Evolutionary conservation across 2,113 vertebrate species (phyloP).

Genomic region (Hirundichthys speculiger): DNA sequence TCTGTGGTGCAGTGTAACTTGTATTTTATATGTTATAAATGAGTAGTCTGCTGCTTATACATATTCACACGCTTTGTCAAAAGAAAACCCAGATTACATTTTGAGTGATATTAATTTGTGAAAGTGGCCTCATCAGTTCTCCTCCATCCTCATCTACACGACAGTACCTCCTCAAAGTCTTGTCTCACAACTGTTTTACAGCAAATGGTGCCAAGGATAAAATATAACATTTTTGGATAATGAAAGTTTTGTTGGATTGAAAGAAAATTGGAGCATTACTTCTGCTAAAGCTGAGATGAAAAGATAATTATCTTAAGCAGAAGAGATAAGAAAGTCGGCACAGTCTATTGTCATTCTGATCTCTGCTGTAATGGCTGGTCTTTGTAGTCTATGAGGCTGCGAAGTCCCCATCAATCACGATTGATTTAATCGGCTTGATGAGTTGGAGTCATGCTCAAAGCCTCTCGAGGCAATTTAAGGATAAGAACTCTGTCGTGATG

Average conservation of each 20-base stretch:
- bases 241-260: not conserved
- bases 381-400: not conserved
- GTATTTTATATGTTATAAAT: too few species aligned
- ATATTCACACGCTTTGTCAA: too few species aligned
- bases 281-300: not conserved
- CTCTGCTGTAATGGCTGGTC: not conserved
- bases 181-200: not conserved
- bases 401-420: conserved; percentile 28
- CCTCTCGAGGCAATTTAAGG: conserved; percentile 4
- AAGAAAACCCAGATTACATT: too few species aligned
- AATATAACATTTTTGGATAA: not conserved
- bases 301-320: not conserved
- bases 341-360: conserved; percentile 14
- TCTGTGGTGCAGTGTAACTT: too few species aligned
- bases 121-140: too few species aligned
- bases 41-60: too few species aligned
- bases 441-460: conserved; percentile 27
- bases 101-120: too few species aligned
- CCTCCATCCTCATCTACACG: too few species aligned
- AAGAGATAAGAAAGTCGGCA: not conserved
- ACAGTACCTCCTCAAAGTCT: not conserved
- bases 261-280: not conserved
- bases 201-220: not conserved
- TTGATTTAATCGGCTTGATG: conserved; percentile 38
- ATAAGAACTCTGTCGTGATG: conserved; percentile 6